Evolutionary conservation across 2,888 invertebrate genomes (phyloP).

Genomic region (Drosophila prostipennis): DNA sequence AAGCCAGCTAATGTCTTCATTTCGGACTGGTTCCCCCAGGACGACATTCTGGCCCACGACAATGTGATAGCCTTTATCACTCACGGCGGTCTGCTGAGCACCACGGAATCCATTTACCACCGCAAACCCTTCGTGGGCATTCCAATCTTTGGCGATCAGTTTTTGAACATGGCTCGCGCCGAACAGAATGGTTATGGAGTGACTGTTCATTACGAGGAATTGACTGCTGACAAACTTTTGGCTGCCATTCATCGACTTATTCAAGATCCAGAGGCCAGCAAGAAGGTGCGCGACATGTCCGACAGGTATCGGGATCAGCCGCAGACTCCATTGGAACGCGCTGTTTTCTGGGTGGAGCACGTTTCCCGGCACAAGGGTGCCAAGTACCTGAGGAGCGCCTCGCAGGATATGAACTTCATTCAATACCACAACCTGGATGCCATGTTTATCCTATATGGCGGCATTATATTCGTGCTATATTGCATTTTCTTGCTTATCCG

Average conservation of each 20-base stretch:
- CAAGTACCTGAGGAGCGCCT: slow-evolving; percentile 78
- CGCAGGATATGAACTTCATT: slow-evolving; percentile 78
- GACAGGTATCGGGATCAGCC: slow-evolving; percentile 80
- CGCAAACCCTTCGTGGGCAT: slow-evolving; percentile 85
- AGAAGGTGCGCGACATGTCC: slow-evolving; percentile 68
- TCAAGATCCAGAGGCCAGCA: slow-evolving; percentile 56
- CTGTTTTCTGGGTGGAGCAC: slow-evolving; percentile 80
- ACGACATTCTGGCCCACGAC: slow-evolving; percentile 84
- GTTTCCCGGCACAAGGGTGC: slow-evolving; percentile 80
- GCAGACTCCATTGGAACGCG: slow-evolving; percentile 71
- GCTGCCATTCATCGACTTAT: slow-evolving; percentile 67
- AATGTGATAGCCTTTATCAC: slow-evolving; percentile 85
- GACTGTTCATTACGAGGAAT: slow-evolving; percentile 75
- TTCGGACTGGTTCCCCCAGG: slow-evolving; percentile 84
- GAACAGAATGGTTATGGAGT: slow-evolving; percentile 83
- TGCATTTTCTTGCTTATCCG: slow-evolving; percentile 49
- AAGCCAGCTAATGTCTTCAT: slow-evolving; percentile 82
- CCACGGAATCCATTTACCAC: slow-evolving; percentile 85
- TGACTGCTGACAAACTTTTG: slow-evolving; percentile 79
- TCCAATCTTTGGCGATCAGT: slow-evolving; percentile 85
- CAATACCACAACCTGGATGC: slow-evolving; percentile 82
- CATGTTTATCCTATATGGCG: slow-evolving; percentile 71
- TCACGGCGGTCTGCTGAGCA: slow-evolving; percentile 85
- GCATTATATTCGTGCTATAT: slow-evolving; percentile 54
- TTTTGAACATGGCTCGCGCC: slow-evolving; percentile 84